Base-by-base conservation (phyloP, 2,113 vertebrate species). In the Colinus virginianus region DNA sequence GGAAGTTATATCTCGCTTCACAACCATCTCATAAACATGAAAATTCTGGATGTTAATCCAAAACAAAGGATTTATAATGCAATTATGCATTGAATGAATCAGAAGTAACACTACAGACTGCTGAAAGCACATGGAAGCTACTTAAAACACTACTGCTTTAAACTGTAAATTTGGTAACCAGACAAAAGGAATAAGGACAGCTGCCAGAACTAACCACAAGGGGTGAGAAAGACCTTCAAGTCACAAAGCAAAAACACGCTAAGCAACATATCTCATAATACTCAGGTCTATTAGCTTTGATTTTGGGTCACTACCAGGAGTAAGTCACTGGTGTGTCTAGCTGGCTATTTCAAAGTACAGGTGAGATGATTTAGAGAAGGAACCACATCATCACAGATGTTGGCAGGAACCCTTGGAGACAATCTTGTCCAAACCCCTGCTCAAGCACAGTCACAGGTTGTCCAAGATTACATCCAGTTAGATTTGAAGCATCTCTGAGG, bases 381-480 rank as follows among this genome's bases (percentile, higher is more conserved):
- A n/a, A 38, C 13, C n/a, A 14, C 13, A 43, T 32, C 63, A n/a
- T 9, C 0, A 0, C 1, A 43, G 34, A 49, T 25, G 14, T 4
- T 72, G 20, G 34, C 12, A 55, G 40, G 21, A 67, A 38, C 25
- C 40, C 22, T 25, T 48, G 45, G 72, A 67, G 28, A 36, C 21
- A 18, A 11, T 17, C 17, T 6, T 36, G 7, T 14, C 28, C 9
- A 22, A 8, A 6, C 12, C 14, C 13, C 46, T 48, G 59, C 34
- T 64, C 77, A n/a, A 62, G 46, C 26, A 43, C 0, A 15, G 36
- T 20, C 10, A 23, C 36, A 34, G 20, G 19, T 21, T 38, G 62
- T 7, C 26, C 38, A 0, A n/a, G 15, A 40, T 26, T 19, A 23
- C 2, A 15, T 28, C 51, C 34, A 42, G 40, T 4, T 42, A 32